Conservation (phyloP, 2,113 vertebrate genomes). For the Balaenoptera acutorostrata region DNA sequence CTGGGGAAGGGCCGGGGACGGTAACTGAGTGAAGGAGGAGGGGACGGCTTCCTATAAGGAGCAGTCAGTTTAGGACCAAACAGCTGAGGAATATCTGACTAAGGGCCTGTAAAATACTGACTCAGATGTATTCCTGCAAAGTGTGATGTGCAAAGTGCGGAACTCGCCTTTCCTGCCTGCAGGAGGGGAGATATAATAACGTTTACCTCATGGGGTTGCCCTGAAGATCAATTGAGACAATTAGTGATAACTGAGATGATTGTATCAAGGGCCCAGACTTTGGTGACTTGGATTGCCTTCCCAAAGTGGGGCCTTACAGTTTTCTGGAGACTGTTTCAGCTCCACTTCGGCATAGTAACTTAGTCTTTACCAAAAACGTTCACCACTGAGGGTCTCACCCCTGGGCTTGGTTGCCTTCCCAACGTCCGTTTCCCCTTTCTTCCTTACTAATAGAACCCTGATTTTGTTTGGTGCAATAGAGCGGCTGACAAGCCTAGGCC, state of each 20-base stretch:
- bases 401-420: not conserved
- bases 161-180: not conserved
- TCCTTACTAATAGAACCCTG: not conserved
- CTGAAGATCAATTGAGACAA: not conserved
- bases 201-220: not conserved
- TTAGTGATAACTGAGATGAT: not conserved
- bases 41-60: not conserved
- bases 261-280: not conserved
- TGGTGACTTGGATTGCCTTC: not conserved
- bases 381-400: not conserved
- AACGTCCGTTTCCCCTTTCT: not conserved
- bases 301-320: not conserved
- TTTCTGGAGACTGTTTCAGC: not conserved
- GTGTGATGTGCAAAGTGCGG: not conserved
- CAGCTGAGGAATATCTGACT: not conserved
- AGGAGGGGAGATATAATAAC: not conserved
- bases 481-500: not conserved
- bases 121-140: not conserved
- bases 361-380: not conserved
- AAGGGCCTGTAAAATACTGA: not conserved
- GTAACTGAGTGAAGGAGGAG: not conserved
- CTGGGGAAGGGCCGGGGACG: not conserved
- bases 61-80: not conserved
- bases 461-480: not conserved
- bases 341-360: not conserved